phyloP scores from a whole-genome alignment of 2,888 invertebrate genomes.

The Drosophila kuntzei region DNA sequence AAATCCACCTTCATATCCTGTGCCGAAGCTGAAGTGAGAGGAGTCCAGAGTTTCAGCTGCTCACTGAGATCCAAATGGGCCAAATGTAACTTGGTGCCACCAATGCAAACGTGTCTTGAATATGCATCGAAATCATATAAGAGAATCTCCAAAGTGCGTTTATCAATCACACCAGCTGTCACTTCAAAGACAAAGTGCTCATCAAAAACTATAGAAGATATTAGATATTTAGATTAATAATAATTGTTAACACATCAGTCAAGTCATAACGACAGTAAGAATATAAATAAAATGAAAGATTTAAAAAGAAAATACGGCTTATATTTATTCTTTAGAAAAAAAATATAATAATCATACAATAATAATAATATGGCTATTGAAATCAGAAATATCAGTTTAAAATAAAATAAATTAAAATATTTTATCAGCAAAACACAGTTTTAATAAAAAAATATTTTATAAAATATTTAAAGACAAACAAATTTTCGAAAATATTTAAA shows the following conservation, averaged over 20 bases:
- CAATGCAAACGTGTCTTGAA: conserved; percentile 88
- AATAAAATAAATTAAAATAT: neutral
- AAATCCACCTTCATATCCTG: conserved; percentile 90
- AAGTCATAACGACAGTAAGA: neutral
- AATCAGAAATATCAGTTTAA: no score
- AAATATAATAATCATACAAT: no score
- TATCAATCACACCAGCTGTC: conserved; percentile 86
- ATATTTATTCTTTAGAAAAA: no score
- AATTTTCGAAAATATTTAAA: no score
- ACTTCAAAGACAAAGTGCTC: conserved; percentile 90
- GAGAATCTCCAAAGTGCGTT: conserved; percentile 88
- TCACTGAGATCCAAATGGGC: conserved; percentile 87
- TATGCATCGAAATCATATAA: conserved; percentile 89
- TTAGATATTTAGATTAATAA: neutral
- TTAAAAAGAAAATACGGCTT: neutral
- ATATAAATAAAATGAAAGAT: no score
- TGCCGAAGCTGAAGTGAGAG: conserved; percentile 86
- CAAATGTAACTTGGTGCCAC: conserved; percentile 87
- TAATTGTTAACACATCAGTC: no score
- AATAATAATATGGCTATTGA: no score
- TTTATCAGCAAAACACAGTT: no score
- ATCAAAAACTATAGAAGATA: conserved; percentile 87
- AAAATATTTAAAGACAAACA: no score
- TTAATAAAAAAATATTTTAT: no score
- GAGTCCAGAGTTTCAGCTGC: conserved; percentile 87